Conservation (phyloP, 2,888 invertebrate genomes). For the Syritta pipiens region DNA sequence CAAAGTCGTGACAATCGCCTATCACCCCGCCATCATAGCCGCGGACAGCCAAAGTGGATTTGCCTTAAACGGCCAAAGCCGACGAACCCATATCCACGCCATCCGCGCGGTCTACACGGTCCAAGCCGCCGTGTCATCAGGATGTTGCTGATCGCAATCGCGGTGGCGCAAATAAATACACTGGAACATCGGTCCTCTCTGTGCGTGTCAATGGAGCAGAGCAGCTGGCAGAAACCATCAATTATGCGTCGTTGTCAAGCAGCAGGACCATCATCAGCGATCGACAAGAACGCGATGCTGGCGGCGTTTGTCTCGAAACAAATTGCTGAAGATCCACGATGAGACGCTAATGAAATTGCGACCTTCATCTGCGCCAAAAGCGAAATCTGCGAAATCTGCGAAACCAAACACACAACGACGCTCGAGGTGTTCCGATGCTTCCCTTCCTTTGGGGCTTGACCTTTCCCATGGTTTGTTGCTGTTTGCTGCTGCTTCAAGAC, state of each 20-base stretch:
- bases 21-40: conserved; percentile 31
- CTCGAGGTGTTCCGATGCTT: conserved; percentile 40
- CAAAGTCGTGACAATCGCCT: conserved; percentile 44
- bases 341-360: conserved; percentile 14
- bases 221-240: conserved; percentile 18
- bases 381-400: conserved; percentile 36
- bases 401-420: not conserved
- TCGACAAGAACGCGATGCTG: conserved; percentile 26
- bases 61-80: conserved; percentile 20
- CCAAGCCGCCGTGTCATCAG: conserved; percentile 42
- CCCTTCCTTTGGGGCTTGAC: conserved; percentile 51
- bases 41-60: conserved; percentile 29
- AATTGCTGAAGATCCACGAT: conserved; percentile 14
- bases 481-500: conserved; percentile 4
- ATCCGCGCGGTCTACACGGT: not conserved
- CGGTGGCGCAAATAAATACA: conserved; percentile 21
- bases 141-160: conserved; percentile 43
- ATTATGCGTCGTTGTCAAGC: conserved; percentile 32
- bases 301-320: conserved; percentile 34
- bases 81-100: conserved; percentile 24
- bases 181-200: conserved; percentile 28
- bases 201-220: conserved; percentile 28
- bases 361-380: conserved; percentile 31
- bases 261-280: conserved; percentile 24
- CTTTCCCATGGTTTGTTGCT: conserved; percentile 37